Conservation (phyloP, 2,888 invertebrate species). For the Tromatobia lineatoria region DNA sequence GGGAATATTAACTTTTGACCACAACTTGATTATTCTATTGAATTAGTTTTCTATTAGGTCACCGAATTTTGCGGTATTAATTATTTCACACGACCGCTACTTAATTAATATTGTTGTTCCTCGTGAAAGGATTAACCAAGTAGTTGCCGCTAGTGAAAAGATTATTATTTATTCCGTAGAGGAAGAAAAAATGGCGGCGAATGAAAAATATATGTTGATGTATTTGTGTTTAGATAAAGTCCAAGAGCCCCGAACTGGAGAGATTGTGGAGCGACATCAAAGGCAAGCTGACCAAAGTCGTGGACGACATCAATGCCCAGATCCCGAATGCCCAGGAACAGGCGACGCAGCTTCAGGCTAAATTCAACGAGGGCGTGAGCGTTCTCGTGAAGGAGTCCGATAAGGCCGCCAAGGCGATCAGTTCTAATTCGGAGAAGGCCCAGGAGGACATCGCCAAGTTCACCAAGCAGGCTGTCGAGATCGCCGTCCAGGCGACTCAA, state of each 20-base stretch:
- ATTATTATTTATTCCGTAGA: no score
- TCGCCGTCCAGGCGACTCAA: constrained; percentile 80
- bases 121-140: no score
- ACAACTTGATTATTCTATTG: no score
- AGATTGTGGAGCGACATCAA: constrained; percentile 78
- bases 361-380: constrained; percentile 80
- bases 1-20: no score
- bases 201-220: no score
- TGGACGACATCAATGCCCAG: constrained; percentile 78
- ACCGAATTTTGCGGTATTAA: no score
- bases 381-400: constrained; percentile 79
- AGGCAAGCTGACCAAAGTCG: constrained; percentile 75
- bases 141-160: no score
- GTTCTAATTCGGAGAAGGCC: constrained; percentile 78
- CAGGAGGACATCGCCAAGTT: constrained; percentile 80
- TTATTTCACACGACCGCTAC: no score
- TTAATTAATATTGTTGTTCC: no score
- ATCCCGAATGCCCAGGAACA: constrained; percentile 82
- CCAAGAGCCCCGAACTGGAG: constrained; percentile 81
- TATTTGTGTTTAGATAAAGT: constrained; percentile 77
- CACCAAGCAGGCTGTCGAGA: constrained; percentile 81
- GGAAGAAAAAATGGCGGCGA: background rate
- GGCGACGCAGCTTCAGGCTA: constrained; percentile 77
- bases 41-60: no score
- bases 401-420: constrained; percentile 78